A percentile compares a stretch with the other conserved stretches of the same genome.
Evolutionary conservation across 2,113 vertebrate genomes (phyloP).

Genomic region (Nycticorax nycticorax): DNA sequence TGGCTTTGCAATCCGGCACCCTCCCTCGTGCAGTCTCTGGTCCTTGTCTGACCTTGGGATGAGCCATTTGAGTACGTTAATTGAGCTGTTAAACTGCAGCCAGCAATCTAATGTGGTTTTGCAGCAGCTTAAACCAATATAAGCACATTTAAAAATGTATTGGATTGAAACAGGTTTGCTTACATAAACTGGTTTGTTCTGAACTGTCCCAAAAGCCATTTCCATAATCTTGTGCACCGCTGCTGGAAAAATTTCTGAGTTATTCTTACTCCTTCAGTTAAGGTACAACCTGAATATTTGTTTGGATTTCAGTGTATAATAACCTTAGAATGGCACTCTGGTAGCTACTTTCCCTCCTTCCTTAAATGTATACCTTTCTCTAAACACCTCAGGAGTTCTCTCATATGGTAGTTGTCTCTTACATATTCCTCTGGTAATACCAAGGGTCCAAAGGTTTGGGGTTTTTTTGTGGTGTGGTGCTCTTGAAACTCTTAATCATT

Average conservation of each 20-base stretch:
- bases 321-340: background rate
- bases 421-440: background rate
- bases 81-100: background rate
- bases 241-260: conserved; percentile 1
- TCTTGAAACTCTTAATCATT: background rate
- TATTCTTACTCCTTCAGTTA: background rate
- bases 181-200: background rate
- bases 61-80: background rate
- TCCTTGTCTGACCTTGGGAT: conserved; percentile 14
- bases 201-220: background rate
- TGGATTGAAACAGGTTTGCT: background rate
- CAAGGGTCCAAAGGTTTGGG: background rate
- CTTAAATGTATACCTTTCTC: background rate
- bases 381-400: background rate
- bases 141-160: background rate
- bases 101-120: background rate
- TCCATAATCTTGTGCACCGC: background rate
- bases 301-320: background rate
- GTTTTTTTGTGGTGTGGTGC: background rate
- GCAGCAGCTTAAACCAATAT: background rate
- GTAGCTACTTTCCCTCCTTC: background rate
- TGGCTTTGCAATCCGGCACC: background rate
- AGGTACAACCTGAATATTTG: background rate
- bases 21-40: background rate
- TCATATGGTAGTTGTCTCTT: background rate